Conservation (phyloP, 2,888 invertebrate species). For the Drosophila diplacantha region DNA sequence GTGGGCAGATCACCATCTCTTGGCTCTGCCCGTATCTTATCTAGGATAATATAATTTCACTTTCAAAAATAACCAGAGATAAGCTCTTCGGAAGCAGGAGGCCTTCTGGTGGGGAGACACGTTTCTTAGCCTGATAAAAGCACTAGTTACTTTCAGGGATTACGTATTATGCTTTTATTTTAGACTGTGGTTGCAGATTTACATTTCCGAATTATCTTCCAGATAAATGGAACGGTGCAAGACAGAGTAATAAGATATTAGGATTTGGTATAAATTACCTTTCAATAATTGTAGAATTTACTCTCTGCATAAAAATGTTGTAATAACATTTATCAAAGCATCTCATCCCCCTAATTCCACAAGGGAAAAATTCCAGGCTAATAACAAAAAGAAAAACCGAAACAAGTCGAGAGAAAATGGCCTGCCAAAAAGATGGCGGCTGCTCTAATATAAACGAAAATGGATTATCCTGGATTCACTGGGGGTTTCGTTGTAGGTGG, state of each 20-base stretch:
- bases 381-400: slow-evolving; percentile 19
- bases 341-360: not conserved
- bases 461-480: slow-evolving; percentile 61
- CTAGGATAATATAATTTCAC: slow-evolving; percentile 34
- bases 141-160: not conserved
- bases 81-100: slow-evolving; percentile 15
- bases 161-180: not conserved
- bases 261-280: not conserved
- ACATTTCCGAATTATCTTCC: not conserved
- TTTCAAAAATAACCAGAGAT: slow-evolving; percentile 31
- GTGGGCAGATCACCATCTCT: not conserved
- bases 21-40: slow-evolving; percentile 18
- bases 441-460: slow-evolving; percentile 56
- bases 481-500: not conserved
- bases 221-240: not conserved
- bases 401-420: slow-evolving; percentile 17
- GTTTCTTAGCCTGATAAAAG: slow-evolving; percentile 12
- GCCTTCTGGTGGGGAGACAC: slow-evolving; percentile 10
- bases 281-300: not conserved
- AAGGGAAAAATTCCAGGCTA: not conserved
- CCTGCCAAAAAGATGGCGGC: slow-evolving; percentile 47
- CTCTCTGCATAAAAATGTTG: no score
- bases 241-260: not conserved
- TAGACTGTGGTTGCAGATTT: not conserved
- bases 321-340: slow-evolving; percentile 7